Base-by-base conservation (phyloP, 1,140 invertebrate species). In the Drosophila kohkoa region DNA sequence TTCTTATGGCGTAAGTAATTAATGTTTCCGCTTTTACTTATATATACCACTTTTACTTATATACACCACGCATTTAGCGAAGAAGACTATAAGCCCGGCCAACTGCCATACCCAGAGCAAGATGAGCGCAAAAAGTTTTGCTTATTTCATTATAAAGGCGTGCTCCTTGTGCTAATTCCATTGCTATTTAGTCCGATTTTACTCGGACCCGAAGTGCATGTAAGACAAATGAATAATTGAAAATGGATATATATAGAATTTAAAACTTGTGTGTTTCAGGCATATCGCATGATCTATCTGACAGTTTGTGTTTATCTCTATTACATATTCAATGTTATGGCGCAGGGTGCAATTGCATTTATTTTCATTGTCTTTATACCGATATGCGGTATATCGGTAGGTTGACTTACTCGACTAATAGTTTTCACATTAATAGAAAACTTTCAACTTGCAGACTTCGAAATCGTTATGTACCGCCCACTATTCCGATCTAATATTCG, bases 111-210 rank as follows among this genome's bases (percentile, higher is more conserved):
- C 10, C 70, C 54, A 6, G 71, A 72, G 38, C 65, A 70, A 15
- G 62, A 88, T 45, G 28, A 81, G 1, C 75, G 83, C 1, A 81
- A 49, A 41, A 5, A 51, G 6, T 89, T 83, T 25, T 89, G 43
- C 1, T 73, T 70, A 43, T 89, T 52, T 15, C 83, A 88, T 51
- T 83, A 83, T 8, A 88, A 89, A 43, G 83, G 83, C 1, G 15
- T 64, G 1, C 62, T 88, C 1, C 25, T 89, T 0, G 0, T 88
- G 1, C 0, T 79, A 0, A 68, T 88, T 49, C 83, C 83, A 0
- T 2, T 89, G 1, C 0, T 69, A 3, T 65, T 77, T 11, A 35
- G 5, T 2, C 85, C 81, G 0, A 65, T 88, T 32, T 64, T 89
- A 10, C 5, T 75, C 0, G 64, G 51, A 5, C 1, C 30, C 2